Evolutionary conservation across 2,113 vertebrate species (phyloP), one percentile per base, ranked within the genome.

Genomic region (Abramis brama): DNA sequence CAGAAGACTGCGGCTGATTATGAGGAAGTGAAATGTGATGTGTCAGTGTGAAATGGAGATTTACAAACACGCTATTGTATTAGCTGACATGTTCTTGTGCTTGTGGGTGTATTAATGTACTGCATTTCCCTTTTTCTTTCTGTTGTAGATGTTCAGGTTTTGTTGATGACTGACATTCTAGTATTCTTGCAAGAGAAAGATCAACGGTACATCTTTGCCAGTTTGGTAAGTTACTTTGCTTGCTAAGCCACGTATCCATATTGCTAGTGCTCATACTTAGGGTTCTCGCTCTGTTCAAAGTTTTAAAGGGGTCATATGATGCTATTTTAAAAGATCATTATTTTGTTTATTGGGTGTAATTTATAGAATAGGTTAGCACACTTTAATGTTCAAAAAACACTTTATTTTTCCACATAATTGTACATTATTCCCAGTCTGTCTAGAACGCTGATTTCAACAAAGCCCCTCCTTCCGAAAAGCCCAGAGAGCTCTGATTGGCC

Each of bases 171-270:
- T 0, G 97, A 99, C 62, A 95, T 96, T 89, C 93, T 99, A 6
- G 95, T 99, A 76, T 96, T 97, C 90, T 95, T 99, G 71, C 97
- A 98, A 91, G 97, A 98, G 92, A 99, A 98, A 92, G 97, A 99
- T 91, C 97, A 98, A 91, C 96, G 96, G 83, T 98, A 94, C 90
- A 96, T 95, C 86, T 99, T 98, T 85, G 95, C 96, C 45, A 92
- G 92, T 84, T 92, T 97, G 96, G 97, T 99, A 91, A 96, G 96
- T 86, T 73, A 57, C 50, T 57, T 52, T 64, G 0, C 62, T 57
- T 57, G 55, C 55, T 57, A 57, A 21, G 55, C 6, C 19, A 50
- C 4, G 4, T 17, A 52, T 52, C 50, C 50, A 15, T 52, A 52
- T 52, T 5, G 13, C 13, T 52, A 52, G 50, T 52, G 50, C 13